Base-by-base conservation (phyloP, 2,113 vertebrate species). In the Acrocephalus arundinaceus region DNA sequence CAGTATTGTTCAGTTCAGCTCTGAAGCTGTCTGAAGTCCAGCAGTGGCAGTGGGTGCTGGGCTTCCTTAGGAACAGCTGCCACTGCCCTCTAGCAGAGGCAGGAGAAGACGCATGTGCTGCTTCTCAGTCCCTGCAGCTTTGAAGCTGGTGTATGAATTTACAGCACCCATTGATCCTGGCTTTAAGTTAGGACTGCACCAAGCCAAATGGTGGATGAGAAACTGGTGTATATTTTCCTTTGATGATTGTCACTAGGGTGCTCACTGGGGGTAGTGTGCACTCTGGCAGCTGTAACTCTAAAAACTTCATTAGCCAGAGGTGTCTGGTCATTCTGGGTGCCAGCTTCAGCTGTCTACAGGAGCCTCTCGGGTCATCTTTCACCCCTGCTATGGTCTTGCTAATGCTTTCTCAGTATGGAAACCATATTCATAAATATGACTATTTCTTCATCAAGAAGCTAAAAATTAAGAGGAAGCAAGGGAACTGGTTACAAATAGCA, bases 281-380 rank as follows among this genome's bases (percentile, higher is more conserved):
- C 31, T 49, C 41, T 39, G 27, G 18, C 28, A 81, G n/a, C 15
- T 58, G 9, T 24, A 70, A 77, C 8, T 57, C 27, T 75, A 70
- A 46, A 27, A 48, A 19, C 15, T 46, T 79, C 45, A 25, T 51
- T 45, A 80, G 13, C 10, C 24, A 70, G 54, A 39, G 23, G 3
- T 90, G 15, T 15, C 37, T 52, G 33, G 2, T 55, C 0, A 0
- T 48, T 21, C 15, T 13, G 39, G 3, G 16, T 71, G 52, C 22
- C 54, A 86, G 12, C 13, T 24, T 59, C 30, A 39, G 9, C 4
- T 43, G 20, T 17, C 39, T 22, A 1, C 6, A 13, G 6, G 25
- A 27, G 12, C 18, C 19, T 45, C 41, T 74, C 0, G 0, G 35
- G 18, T 39, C 6, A 4, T 35, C 16, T 51, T 52, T 55, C 19